A percentile compares a stretch with the other conserved stretches of the same genome.
phyloP scores from a whole-genome alignment of 1,140 invertebrate genomes.

The Condylostylus longicornis region DNA sequence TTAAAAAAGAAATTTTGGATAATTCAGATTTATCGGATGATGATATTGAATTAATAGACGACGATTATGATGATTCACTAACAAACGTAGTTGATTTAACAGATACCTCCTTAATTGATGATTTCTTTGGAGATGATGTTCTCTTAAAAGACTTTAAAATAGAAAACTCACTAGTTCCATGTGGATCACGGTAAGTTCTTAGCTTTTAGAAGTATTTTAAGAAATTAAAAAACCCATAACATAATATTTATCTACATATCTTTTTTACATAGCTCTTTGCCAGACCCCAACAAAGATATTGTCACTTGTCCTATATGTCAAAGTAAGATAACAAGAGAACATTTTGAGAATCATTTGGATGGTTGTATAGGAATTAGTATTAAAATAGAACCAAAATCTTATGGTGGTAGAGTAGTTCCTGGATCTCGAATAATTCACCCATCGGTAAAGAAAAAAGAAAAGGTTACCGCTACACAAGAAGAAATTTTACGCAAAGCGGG shows the following conservation, averaged over 20 bases:
- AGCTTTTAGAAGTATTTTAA: neutral
- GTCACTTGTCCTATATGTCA: slow-evolving; percentile 33
- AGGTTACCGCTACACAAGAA: neutral
- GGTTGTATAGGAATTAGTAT: slow-evolving; percentile 21
- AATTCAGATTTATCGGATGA: slow-evolving; percentile 15
- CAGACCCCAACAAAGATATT: slow-evolving; percentile 17
- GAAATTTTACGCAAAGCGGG: slow-evolving; percentile 12
- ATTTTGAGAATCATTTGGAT: slow-evolving; percentile 21
- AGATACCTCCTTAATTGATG: slow-evolving; percentile 18
- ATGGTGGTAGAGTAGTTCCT: slow-evolving; percentile 1
- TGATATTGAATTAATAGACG: slow-evolving; percentile 26
- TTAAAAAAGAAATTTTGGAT: slow-evolving; percentile 24
- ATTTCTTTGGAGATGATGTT: slow-evolving; percentile 18
- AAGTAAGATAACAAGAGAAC: slow-evolving; percentile 15
- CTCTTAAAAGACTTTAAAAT: slow-evolving; percentile 19
- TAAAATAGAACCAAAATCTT: slow-evolving; percentile 11
- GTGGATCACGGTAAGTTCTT: slow-evolving; percentile 9
- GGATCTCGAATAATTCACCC: neutral
- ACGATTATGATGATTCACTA: slow-evolving; percentile 21
- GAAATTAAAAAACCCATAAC: neutral
- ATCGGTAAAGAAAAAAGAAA: too few species aligned
- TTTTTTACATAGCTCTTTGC: slow-evolving; percentile 4
- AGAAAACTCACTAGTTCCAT: slow-evolving; percentile 17
- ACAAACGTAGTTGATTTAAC: slow-evolving; percentile 2
- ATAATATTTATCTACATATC: slow-evolving; percentile 1